Base-by-base conservation (phyloP, 2,113 vertebrate genomes). In the Diglossa brunneiventris region DNA sequence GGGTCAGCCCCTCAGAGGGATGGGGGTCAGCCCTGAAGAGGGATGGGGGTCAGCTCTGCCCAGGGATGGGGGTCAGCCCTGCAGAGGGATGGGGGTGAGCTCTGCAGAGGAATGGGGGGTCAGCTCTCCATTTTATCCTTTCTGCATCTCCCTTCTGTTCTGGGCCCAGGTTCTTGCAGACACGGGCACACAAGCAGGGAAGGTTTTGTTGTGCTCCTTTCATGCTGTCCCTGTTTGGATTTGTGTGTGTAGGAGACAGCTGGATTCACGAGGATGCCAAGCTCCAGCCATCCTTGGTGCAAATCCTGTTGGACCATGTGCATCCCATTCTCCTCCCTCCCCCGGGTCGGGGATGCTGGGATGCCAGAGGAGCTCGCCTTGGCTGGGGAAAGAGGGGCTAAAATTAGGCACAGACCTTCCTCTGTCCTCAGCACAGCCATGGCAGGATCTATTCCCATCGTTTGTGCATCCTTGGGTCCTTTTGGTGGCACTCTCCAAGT, bases 251-350 rank as follows among this genome's bases (percentile, higher is more conserved):
- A 61, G 52, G 85, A 96, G 83, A 74, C 39, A 75, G 76, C 73
- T 83, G 93, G 68, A 90, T 97, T 81, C 19, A 10, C 0, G 27
- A 92, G 50, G 4, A 0, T 66, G 92, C 85, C 85, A 87, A 75
- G 44, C 44, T 83, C n/a, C 90, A 88, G 90, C 53, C 76, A 75
- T 81, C 52, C 76, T 64, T 31, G 82, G 76, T 91, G 85, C 93
- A 93, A 96, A 96, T 95, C 92, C 95, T 73, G 37, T 95, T 81
- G 96, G 67, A 72, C 76, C 91, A 56, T 87, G 76, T 72, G 83
- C 76, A 78, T 91, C 61, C 80, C 52, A 93, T 95, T 93, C 80
- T 96, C 83, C 64, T 95, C 61, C 89, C 86, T 93, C 76, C 80
- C 73, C 44, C 6, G 1, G 0, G 4, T 31, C 4, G 18, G 30